Conservation (phyloP, 2,797 vertebrate species). For the Allobates femoralis region DNA sequence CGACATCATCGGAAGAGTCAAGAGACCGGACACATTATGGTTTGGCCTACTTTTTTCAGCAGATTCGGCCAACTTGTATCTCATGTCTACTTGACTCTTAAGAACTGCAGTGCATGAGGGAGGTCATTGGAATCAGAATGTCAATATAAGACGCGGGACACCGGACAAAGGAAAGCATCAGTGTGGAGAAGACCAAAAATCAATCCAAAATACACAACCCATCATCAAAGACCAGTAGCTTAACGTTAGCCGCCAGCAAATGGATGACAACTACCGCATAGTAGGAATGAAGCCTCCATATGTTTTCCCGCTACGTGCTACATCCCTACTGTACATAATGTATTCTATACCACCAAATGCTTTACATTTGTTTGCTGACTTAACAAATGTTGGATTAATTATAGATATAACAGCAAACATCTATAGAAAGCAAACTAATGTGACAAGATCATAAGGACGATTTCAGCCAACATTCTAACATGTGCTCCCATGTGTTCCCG, state of each 20-base stretch:
- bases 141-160: background rate
- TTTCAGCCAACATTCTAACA: conserved; percentile 37
- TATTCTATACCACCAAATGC: conserved; percentile 19
- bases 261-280: background rate
- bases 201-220: background rate
- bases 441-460: conserved; percentile 23
- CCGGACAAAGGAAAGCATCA: background rate
- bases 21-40: too few relatives aligned
- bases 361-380: conserved; percentile 29
- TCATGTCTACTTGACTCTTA: background rate
- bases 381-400: conserved; percentile 44
- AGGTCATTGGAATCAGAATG: background rate
- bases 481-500: conserved; percentile 44
- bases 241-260: background rate
- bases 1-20: too few relatives aligned
- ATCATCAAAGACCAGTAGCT: background rate
- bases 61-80: too few relatives aligned
- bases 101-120: background rate
- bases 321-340: conserved; percentile 22
- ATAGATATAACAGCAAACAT: conserved; percentile 42
- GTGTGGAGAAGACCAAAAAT: background rate
- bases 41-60: too few relatives aligned
- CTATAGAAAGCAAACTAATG: conserved; percentile 26
- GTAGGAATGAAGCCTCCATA: background rate
- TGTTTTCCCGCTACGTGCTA: background rate